Percentiles rank a stretch among this genome's conserved stretches.
Evolutionary conservation across 1,140 invertebrate species (phyloP).

Genomic region (Sycobia sp.): DNA sequence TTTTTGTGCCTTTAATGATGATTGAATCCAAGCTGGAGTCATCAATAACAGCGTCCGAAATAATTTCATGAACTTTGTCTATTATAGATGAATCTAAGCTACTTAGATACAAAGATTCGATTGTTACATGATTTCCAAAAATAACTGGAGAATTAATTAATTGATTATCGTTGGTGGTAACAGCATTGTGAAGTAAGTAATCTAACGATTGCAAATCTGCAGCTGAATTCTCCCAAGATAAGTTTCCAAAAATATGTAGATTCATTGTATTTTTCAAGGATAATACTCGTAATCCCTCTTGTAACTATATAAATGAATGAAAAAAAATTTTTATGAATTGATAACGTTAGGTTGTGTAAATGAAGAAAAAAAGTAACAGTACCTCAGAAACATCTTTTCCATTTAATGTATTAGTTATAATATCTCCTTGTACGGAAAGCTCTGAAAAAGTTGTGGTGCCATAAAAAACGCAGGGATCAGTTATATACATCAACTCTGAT

Average conservation of each 20-base stretch:
- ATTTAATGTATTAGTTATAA: constrained; percentile 36
- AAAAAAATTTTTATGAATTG: no score
- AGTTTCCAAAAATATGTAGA: constrained; percentile 33
- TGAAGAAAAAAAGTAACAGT: neutral
- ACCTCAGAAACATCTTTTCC: constrained; percentile 33
- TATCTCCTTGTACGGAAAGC: constrained; percentile 36
- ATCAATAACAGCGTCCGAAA: constrained; percentile 41
- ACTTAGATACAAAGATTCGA: neutral
- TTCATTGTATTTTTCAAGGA: constrained; percentile 6
- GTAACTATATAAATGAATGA: constrained; percentile 37
- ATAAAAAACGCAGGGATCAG: constrained; percentile 34
- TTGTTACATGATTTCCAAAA: neutral
- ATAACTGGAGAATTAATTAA: constrained; percentile 25
- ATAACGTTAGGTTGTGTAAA: neutral
- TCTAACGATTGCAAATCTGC: constrained; percentile 14
- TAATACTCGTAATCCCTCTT: constrained; percentile 24
- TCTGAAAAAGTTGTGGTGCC: constrained; percentile 40
- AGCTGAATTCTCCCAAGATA: constrained; percentile 35
- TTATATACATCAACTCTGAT: constrained; percentile 35
- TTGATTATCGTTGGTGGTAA: constrained; percentile 43
- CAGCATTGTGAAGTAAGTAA: constrained; percentile 39
- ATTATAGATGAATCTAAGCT: neutral
- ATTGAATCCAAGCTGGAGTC: constrained; percentile 14
- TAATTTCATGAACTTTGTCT: constrained; percentile 36
- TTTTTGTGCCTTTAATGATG: constrained; percentile 40